phyloP scores from a whole-genome alignment of 2,113 vertebrate genomes.

The Silurus asotus region DNA sequence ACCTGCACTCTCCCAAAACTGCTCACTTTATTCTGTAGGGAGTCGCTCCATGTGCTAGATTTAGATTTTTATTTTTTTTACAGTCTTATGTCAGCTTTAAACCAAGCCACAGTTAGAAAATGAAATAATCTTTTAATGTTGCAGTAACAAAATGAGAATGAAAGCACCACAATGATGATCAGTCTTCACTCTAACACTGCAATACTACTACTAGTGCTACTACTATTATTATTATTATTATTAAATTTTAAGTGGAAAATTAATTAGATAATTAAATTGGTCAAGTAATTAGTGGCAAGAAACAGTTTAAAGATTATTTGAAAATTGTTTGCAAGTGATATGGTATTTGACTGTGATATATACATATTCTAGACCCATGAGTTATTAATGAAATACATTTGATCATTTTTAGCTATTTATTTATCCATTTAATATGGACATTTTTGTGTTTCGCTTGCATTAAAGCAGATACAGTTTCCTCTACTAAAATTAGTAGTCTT shows the following conservation, averaged over 20 bases:
- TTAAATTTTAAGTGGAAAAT: neutral
- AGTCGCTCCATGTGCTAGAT: conserved; percentile 56
- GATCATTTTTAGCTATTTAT: neutral
- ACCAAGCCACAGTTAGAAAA: conserved; percentile 50
- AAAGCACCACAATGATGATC: conserved; percentile 12
- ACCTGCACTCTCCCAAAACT: conserved; percentile 62
- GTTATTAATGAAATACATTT: neutral
- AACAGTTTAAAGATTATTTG: neutral
- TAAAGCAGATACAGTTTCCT: neutral
- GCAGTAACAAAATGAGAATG: conserved; percentile 41
- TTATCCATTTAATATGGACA: neutral
- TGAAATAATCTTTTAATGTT: conserved; percentile 4
- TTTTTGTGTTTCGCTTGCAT: neutral
- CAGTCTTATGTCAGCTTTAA: conserved; percentile 47
- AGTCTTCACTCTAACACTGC: neutral
- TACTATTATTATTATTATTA: neutral
- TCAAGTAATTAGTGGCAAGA: neutral
- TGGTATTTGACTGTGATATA: neutral
- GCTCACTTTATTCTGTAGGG: conserved; percentile 48
- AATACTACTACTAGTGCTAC: neutral
- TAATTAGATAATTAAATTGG: neutral
- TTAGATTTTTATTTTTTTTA: conserved; percentile 27
- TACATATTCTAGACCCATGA: neutral
- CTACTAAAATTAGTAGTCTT: neutral
- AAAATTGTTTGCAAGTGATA: neutral